Percentiles rank a stretch among this genome's conserved stretches.
Conservation (phyloP, 30 jellyfish, hydroid and myxozoan species). For the Rhopilema esculentum region DNA sequence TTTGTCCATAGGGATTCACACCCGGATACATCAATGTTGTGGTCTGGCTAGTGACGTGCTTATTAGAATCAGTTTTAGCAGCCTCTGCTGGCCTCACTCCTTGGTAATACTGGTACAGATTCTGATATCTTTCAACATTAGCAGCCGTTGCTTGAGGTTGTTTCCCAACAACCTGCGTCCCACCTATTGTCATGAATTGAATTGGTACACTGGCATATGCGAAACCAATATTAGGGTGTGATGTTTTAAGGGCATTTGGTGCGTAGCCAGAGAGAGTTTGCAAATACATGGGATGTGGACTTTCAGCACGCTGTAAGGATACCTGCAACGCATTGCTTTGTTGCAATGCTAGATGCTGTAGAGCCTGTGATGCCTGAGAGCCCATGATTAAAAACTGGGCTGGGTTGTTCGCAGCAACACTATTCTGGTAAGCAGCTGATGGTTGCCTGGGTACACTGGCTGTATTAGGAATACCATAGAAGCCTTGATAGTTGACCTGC, state of each 20-base stretch:
- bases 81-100: conserved; percentile 59
- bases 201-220: conserved; percentile 67
- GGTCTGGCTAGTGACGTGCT: conserved; percentile 28
- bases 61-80: conserved; percentile 17
- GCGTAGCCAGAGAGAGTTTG: conserved; percentile 60
- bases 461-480: conserved; percentile 53
- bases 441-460: conserved; percentile 32
- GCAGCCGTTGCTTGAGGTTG: conserved; percentile 54
- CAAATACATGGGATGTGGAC: conserved; percentile 64
- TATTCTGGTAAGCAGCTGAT: conserved; percentile 26
- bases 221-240: conserved; percentile 56
- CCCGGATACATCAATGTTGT: conserved; percentile 66
- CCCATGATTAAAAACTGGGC: conserved; percentile 73
- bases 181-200: conserved; percentile 72
- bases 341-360: conserved; percentile 75
- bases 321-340: conserved; percentile 64
- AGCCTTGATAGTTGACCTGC: conserved; percentile 5
- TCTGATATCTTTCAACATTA: conserved; percentile 40
- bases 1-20: conserved; percentile 28
- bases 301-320: conserved; percentile 59
- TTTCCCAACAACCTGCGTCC: conserved; percentile 68
- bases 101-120: conserved; percentile 54
- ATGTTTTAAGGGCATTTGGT: conserved; percentile 26
- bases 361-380: conserved; percentile 84
- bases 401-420: conserved; percentile 44